phyloP scores from a whole-genome alignment of 2,113 vertebrate species.

The Rutilus rutilus region DNA sequence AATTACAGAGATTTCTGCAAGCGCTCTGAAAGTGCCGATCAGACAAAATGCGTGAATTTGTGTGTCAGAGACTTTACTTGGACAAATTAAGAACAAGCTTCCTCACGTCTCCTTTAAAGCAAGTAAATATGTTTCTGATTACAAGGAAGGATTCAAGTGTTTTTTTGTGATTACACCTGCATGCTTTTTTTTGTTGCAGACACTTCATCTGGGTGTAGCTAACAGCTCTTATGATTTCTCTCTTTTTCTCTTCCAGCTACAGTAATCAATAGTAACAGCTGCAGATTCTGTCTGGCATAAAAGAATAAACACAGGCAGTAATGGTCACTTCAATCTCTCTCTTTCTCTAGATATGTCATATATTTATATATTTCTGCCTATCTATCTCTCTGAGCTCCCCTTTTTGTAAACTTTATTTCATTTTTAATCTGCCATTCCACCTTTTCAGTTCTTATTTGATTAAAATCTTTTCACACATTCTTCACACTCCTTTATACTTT shows the following conservation, averaged over 20 bases:
- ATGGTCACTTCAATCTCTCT: neutral
- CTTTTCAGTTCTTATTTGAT: constrained; percentile 17
- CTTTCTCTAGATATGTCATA: neutral
- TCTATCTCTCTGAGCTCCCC: neutral
- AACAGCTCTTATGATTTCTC: constrained; percentile 9
- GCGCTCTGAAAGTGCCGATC: neutral
- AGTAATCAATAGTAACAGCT: constrained; percentile 14
- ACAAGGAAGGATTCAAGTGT: neutral
- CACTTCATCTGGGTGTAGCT: constrained; percentile 10
- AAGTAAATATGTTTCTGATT: neutral
- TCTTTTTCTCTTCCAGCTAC: neutral
- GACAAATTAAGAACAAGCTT: neutral
- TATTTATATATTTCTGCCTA: neutral
- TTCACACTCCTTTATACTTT: constrained; percentile 17
- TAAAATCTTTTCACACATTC: neutral
- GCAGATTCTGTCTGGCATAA: constrained; percentile 11
- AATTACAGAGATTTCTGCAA: neutral
- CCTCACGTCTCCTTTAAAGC: neutral
- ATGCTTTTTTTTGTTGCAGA: neutral
- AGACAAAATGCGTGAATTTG: neutral
- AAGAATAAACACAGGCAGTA: neutral
- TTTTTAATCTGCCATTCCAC: constrained; percentile 11
- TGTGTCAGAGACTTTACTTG: neutral
- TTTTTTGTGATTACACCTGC: constrained; percentile 17
- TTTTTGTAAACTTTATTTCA: neutral